Base-by-base conservation (phyloP, 2,888 invertebrate species). In the Drosophila testacea region DNA sequence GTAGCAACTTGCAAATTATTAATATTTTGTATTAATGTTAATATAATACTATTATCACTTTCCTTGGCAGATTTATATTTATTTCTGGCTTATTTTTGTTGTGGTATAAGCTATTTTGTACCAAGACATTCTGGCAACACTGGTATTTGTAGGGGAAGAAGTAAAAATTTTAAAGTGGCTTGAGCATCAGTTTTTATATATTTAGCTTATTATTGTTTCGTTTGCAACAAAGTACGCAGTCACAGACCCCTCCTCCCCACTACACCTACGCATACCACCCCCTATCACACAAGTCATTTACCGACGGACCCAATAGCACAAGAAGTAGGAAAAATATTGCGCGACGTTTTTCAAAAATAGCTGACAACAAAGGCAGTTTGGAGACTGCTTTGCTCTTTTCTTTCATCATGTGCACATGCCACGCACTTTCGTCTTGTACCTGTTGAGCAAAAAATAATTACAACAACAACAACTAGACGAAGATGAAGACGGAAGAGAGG, bases 401-500 rank as follows among this genome's bases (percentile, higher is more conserved):
- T 48, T 65, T 67, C 61, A 13, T 68, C 34, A 32, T 32, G 32
- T 32, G 32, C 32, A 32, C 32, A 32, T 32, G 32, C 32, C 32
- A 67, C 76, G 69, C 72, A 70, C 65, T 68, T 70, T 68, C 55
- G 47, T 48, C 64, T 76, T 77, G 70, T 85, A 85, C 85, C 85
- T 85, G 85, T 85, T 85, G 85, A 85, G 81, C 83, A 65, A 65
- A 82, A 79, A 69, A 73, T 70, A 82, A 79, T 73, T 78, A 65
- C 73, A 82, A 75, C 55, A 79, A 74, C 57, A 74, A 57, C 60
- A 73, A 65, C 55, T 36, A 67, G 32, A 61, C 64, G 46, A 48
- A 59, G 27, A 11, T 42, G 28, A 52, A 54, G 22, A 4, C 22
- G 6, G 32, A 50, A 41, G 47, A 41, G 22, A 22, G 22, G 63